phyloP scores from a whole-genome alignment of 2,113 vertebrate species.

The Orientallactaga bullata region DNA sequence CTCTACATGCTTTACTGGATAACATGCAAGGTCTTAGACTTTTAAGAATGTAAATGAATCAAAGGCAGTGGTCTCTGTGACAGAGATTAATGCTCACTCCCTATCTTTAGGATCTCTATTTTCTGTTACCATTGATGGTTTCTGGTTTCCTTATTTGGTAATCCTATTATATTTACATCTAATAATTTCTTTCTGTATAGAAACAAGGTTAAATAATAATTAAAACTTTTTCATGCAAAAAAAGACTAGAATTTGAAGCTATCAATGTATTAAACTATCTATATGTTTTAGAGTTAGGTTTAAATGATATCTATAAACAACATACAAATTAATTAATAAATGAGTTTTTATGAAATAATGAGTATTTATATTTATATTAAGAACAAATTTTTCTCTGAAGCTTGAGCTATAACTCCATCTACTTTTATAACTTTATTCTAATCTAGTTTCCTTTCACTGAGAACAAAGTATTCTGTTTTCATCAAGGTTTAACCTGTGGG shows the following conservation, averaged over 20 bases:
- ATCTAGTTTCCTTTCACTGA: not conserved
- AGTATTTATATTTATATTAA: not conserved
- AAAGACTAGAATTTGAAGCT: conserved; percentile 8
- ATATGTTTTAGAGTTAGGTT: not conserved
- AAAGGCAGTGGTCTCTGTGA: not conserved
- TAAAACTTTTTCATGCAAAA: not conserved
- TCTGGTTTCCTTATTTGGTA: conserved; percentile 19
- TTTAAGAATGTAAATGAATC: not conserved
- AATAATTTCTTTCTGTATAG: not conserved
- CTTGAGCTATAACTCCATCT: not conserved
- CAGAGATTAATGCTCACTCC: not conserved
- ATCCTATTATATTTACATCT: not conserved
- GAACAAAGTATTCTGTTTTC: conserved; percentile 12
- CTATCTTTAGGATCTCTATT: not conserved
- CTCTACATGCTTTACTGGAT: not conserved
- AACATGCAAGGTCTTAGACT: not conserved
- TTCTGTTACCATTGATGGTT: not conserved
- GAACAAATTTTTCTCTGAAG: not conserved
- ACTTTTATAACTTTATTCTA: conserved; percentile 24
- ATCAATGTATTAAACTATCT: not conserved
- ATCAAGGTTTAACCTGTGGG: not conserved
- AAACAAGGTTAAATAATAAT: conserved; percentile 38
- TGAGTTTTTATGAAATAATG: not conserved
- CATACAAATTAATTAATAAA: not conserved
- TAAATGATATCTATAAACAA: not conserved